phyloP scores from a whole-genome alignment of 2,797 vertebrate genomes.

The Okamejei kenojei region DNA sequence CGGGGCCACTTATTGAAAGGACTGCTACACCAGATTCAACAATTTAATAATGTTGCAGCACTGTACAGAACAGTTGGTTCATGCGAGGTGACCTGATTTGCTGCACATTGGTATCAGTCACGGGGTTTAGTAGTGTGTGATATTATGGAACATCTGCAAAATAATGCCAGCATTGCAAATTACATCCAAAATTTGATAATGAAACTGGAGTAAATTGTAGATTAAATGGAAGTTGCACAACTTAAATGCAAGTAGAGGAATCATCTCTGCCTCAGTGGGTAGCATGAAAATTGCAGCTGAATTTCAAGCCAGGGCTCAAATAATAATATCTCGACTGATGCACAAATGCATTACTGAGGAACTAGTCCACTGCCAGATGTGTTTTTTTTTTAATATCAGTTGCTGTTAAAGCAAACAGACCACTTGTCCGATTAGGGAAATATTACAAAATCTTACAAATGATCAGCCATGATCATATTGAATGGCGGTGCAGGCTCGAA shows the following conservation, averaged over 20 bases:
- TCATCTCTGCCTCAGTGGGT: background rate
- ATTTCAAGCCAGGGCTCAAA: background rate
- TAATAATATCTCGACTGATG: background rate
- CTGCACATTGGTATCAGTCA: too few relatives aligned
- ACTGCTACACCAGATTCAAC: too few relatives aligned
- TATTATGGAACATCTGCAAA: background rate
- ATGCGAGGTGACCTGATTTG: too few relatives aligned
- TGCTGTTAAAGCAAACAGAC: background rate
- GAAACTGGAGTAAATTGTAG: background rate
- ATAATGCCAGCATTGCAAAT: constrained; percentile 24
- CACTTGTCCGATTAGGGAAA: background rate
- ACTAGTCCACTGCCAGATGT: background rate
- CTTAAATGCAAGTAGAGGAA: background rate
- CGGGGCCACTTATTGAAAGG: too few relatives aligned
- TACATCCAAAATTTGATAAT: constrained; percentile 23
- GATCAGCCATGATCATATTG: too few relatives aligned
- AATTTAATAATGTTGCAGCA: too few relatives aligned
- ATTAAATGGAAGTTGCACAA: background rate
- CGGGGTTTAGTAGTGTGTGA: too few relatives aligned
- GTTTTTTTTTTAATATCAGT: background rate
- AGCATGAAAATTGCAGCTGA: background rate
- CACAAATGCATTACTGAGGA: background rate
- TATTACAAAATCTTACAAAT: background rate
- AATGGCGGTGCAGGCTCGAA: too few relatives aligned
- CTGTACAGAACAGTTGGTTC: too few relatives aligned